phyloP scores from a whole-genome alignment of 2,113 vertebrate genomes.

The Australoheros scitulus region DNA sequence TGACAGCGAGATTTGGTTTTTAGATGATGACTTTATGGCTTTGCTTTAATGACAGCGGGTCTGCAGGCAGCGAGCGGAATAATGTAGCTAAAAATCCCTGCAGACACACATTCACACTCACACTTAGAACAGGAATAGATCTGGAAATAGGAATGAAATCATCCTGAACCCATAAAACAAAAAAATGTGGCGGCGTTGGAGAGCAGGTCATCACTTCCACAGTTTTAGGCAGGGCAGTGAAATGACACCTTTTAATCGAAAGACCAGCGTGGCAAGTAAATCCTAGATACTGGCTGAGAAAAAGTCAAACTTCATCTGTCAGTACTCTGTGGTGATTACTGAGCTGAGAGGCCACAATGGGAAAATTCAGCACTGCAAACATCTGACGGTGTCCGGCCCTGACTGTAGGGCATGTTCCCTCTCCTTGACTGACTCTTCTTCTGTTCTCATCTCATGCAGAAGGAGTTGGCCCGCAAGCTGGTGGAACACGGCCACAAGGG shows the following conservation, averaged over 20 bases:
- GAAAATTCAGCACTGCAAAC: not conserved
- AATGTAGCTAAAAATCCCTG: conserved; percentile 22
- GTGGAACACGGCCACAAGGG: conserved; percentile 86
- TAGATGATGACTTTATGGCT: conserved; percentile 59
- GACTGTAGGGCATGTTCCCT: conserved; percentile 10
- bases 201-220: not conserved
- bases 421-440: conserved; percentile 46
- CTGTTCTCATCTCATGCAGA: conserved; percentile 68
- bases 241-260: conserved; percentile 1
- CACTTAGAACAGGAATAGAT: not conserved
- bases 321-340: not conserved
- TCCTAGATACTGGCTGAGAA: not conserved
- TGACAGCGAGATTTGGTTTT: conserved; percentile 54
- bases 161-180: not conserved
- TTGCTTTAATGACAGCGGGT: conserved; percentile 29
- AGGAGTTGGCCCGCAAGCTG: conserved; percentile 82
- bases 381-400: conserved; percentile 1
- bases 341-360: not conserved
- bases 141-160: conserved; percentile 14
- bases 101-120: not conserved
- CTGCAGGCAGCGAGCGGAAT: conserved; percentile 31
- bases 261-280: not conserved
- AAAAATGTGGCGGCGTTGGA: not conserved
- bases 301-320: not conserved
- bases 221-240: not conserved